Conservation (phyloP, 2,797 vertebrate species). For the Propithecus deckenii region DNA sequence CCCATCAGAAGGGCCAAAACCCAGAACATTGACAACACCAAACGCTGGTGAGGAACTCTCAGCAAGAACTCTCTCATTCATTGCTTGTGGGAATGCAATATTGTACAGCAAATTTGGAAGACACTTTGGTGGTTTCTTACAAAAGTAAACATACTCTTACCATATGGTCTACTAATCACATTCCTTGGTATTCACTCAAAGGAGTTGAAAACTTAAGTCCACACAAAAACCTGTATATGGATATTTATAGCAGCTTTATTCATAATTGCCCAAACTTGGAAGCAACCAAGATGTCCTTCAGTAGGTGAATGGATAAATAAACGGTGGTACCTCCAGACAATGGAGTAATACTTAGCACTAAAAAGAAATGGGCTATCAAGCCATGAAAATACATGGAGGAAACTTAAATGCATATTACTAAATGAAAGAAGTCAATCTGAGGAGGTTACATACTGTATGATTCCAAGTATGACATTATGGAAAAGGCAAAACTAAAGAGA, state of each 20-base stretch:
- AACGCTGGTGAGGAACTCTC: not conserved
- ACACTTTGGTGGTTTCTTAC: not conserved
- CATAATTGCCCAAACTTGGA: not conserved
- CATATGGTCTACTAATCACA: not conserved
- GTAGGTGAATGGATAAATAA: not conserved
- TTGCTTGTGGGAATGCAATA: not conserved
- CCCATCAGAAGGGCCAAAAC: not conserved
- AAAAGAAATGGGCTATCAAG: not conserved
- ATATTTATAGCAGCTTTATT: not conserved
- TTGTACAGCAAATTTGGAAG: not conserved
- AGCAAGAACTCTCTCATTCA: not conserved
- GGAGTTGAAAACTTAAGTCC: not conserved
- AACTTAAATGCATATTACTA: not conserved
- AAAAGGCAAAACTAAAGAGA: not conserved
- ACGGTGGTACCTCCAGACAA: not conserved
- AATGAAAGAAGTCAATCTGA: not conserved
- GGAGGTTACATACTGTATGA: not conserved
- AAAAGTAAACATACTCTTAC: not conserved
- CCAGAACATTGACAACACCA: not conserved
- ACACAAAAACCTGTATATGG: not conserved
- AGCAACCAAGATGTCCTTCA: not conserved
- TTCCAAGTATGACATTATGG: not conserved
- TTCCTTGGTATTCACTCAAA: not conserved
- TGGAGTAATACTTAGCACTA: not conserved
- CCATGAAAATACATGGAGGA: not conserved